Evolutionary conservation across 2,113 vertebrate genomes (phyloP), one percentile per base, ranked within the genome.

Genomic region (Speoplatyrhinus poulsoni): DNA sequence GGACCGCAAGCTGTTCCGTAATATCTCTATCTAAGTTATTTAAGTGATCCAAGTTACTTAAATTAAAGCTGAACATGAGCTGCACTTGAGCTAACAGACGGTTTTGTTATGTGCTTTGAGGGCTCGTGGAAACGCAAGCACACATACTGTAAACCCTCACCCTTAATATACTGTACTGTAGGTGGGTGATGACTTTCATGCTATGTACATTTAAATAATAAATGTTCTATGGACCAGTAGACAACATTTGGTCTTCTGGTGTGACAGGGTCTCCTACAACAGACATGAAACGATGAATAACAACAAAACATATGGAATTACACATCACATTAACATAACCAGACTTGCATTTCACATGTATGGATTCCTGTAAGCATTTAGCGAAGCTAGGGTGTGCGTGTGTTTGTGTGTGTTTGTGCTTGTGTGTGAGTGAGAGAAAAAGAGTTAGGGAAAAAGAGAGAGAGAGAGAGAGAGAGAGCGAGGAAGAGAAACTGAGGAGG

Each of bases 271-370:
- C 5, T 41, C 36, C 36, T 8, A 41, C 3, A 5, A 41, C 36
- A 41, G 36, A 41, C 36, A 41, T 41, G 5, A 3, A 26, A 41
- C 6, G 7, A 41, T 41, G 36, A 41, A 26, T 26, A 26, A 26
- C 26, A 41, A 41, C 1, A 41, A 41, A 4, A 41, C 36, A 41
- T 26, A 26, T 41, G 36, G 36, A 41, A 41, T 41, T 41, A 41
- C 36, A 41, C 36, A 6, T 41, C 36, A 84, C 83, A 85, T 74
- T 69, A 64, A 82, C 80, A 66, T 71, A 69, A 73, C 48, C 65
- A 48, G 5, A 70, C 81, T 78, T 80, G 73, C 71, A 82, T 65
- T 71, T 70, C 67, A 62, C 7, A 41, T 41, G 36, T 41, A 41
- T 67, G 59, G 46, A 47, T 67, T n/a, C 69, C 11, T 41, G 15